A percentile compares a stretch with the other conserved stretches of the same genome.
Evolutionary conservation across 2,113 vertebrate species (phyloP).

Genomic region (Sprattus sprattus): DNA sequence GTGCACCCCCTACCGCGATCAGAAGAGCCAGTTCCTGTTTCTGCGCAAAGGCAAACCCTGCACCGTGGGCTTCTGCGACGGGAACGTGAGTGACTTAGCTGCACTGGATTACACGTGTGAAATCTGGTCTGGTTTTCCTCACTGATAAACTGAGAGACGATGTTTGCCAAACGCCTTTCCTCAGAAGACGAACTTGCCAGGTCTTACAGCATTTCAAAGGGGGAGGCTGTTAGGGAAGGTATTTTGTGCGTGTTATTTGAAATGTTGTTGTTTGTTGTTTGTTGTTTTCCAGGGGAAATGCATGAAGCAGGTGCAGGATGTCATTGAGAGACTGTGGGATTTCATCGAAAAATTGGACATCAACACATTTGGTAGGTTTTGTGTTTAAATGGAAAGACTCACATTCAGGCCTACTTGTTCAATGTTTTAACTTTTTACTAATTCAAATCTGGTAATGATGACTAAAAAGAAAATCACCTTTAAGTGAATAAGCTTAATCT

Average conservation of each 20-base stretch:
- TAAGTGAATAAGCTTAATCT: no score
- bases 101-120: no score
- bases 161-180: no score
- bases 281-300: constrained; percentile 82
- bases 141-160: not conserved
- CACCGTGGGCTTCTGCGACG: constrained; percentile 93
- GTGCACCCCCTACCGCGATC: constrained; percentile 73
- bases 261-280: not conserved
- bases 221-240: not conserved
- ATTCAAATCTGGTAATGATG: no score
- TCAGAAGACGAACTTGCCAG: not conserved
- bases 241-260: not conserved
- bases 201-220: not conserved
- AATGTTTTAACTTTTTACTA: not conserved
- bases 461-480: no score
- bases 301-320: constrained; percentile 94
- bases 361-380: constrained; percentile 83
- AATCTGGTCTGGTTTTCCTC: not conserved
- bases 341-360: constrained; percentile 97
- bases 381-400: not conserved
- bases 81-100: constrained; percentile 72
- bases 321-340: constrained; percentile 95
- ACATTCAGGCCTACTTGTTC: not conserved
- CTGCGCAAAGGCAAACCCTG: constrained; percentile 95
- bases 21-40: constrained; percentile 68